Conservation (phyloP, 2,888 invertebrate species). For the Hirtodrosophila alboralis region DNA sequence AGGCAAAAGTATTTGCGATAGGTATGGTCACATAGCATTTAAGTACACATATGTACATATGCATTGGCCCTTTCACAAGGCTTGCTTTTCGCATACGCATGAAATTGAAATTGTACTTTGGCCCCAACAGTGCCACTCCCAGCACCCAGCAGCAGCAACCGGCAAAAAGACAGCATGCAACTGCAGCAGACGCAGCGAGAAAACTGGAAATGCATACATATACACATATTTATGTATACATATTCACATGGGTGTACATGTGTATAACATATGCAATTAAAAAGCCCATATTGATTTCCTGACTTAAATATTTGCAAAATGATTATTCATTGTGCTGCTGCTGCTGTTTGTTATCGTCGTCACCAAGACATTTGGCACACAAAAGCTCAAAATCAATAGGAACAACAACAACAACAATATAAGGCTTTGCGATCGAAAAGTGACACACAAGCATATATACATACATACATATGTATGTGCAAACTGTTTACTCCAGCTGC, state of each 20-base stretch:
- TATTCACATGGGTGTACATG: slow-evolving; percentile 8
- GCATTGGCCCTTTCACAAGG: slow-evolving; percentile 49
- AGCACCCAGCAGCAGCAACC: slow-evolving; percentile 41
- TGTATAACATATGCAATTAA: slow-evolving; percentile 45
- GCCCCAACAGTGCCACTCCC: slow-evolving; percentile 65
- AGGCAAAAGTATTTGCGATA: slow-evolving; percentile 12
- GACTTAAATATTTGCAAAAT: slow-evolving; percentile 59
- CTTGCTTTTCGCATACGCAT: slow-evolving; percentile 34
- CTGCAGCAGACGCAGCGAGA: slow-evolving; percentile 27
- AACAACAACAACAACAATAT: slow-evolving; percentile 21
- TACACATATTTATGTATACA: not conserved
- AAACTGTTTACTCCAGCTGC: slow-evolving; percentile 18
- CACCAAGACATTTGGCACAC: slow-evolving; percentile 45
- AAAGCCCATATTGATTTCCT: slow-evolving; percentile 59
- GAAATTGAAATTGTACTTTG: slow-evolving; percentile 68
- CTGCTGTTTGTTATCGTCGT: slow-evolving; percentile 14
- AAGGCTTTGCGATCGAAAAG: slow-evolving; percentile 34
- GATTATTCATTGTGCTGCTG: slow-evolving; percentile 39
- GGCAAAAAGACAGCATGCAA: slow-evolving; percentile 44
- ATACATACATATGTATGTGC: not conserved
- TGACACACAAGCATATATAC: slow-evolving; percentile 20
- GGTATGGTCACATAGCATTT: slow-evolving; percentile 5
- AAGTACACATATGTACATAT: not conserved
- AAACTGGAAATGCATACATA: slow-evolving; percentile 47
- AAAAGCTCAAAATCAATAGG: slow-evolving; percentile 34